These are phyloP conservation scores for Paralinhomoeus sp. DNA, from an alignment of 2,888 invertebrate species.

Conservation along the genomic window DNA sequence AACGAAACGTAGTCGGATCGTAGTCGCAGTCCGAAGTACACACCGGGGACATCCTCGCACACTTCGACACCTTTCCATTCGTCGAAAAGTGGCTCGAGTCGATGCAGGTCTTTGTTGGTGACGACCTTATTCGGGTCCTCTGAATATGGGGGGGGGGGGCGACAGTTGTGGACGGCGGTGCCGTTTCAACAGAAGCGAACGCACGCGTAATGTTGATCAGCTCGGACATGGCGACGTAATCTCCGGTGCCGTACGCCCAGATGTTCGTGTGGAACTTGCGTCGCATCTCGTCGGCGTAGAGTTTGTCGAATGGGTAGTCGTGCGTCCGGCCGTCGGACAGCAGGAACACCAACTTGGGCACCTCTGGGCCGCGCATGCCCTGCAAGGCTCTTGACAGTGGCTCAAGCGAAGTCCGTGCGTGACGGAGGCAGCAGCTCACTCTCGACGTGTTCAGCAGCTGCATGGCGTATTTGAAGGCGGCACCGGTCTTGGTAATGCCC, in stretches of 20 bases:
- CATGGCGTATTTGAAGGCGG: constrained; percentile 18
- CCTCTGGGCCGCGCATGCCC: constrained; percentile 18
- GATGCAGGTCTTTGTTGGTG: constrained; percentile 18
- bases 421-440: constrained; percentile 6
- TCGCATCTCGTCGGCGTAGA: constrained; percentile 13
- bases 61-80: constrained; percentile 18
- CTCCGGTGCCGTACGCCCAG: constrained; percentile 23
- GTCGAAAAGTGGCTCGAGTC: constrained; percentile 16
- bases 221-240: constrained; percentile 21
- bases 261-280: constrained; percentile 14
- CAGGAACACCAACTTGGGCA: constrained; percentile 21
- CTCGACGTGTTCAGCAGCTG: constrained; percentile 10
- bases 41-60: constrained; percentile 19
- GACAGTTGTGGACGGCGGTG: background rate
- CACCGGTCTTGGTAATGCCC: constrained; percentile 22
- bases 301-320: constrained; percentile 20
- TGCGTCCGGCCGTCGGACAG: constrained; percentile 22
- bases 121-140: constrained; percentile 15
- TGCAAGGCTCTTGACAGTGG: constrained; percentile 5
- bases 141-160: background rate
- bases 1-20: background rate
- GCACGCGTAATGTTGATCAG: constrained; percentile 10
- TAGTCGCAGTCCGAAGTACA: too few species aligned
- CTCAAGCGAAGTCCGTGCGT: background rate
- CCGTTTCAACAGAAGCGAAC: background rate